These are phyloP conservation scores for Calyptommatus sinebrachiatus DNA, from an alignment of 2,113 vertebrate genomes.

Conservation along the genomic window DNA sequence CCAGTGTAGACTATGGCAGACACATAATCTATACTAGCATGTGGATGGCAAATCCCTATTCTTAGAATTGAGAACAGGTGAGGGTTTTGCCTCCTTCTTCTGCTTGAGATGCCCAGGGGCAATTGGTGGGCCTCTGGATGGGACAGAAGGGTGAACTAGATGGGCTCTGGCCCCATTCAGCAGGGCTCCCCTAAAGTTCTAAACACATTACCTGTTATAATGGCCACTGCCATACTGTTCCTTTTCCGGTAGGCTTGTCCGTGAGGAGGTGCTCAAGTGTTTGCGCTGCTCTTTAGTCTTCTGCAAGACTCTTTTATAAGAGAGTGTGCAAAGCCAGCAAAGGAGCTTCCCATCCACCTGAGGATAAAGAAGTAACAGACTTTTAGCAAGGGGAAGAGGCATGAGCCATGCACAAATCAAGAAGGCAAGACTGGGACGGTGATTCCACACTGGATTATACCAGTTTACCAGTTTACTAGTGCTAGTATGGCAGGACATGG, in stretches of 20 bases:
- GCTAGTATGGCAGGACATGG: too few relatives aligned
- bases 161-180: too few relatives aligned
- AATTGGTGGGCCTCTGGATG: too few relatives aligned
- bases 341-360: constrained; percentile 80
- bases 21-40: too few relatives aligned
- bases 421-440: not conserved
- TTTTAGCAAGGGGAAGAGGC: not conserved
- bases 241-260: constrained; percentile 72
- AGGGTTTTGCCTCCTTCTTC: too few relatives aligned
- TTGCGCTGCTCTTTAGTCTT: constrained; percentile 81
- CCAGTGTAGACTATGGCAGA: too few relatives aligned
- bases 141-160: too few relatives aligned
- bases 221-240: constrained; percentile 73
- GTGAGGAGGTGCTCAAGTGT: constrained; percentile 73
- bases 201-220: constrained; percentile 69
- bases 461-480: too few relatives aligned
- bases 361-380: not conserved
- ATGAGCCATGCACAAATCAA: not conserved
- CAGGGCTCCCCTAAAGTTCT: too few relatives aligned
- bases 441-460: not conserved
- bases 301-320: constrained; percentile 77
- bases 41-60: too few relatives aligned
- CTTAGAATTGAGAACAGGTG: too few relatives aligned
- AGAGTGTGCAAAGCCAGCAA: constrained; percentile 77
- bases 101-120: too few relatives aligned